Evolutionary conservation across 35 echinoderm and acorn worm species (phyloP).

Genomic region (Anneissia japonica): DNA sequence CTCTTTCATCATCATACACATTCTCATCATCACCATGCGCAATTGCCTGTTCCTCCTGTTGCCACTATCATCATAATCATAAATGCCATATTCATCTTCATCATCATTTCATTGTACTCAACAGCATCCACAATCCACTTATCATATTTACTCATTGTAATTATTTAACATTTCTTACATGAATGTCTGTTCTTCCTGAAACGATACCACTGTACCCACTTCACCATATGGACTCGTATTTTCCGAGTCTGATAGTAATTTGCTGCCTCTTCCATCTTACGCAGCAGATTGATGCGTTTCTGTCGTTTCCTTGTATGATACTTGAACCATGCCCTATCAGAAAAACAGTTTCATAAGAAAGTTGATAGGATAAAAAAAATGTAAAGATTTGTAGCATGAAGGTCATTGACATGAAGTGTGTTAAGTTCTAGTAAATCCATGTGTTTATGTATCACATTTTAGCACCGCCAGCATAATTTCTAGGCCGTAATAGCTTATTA

Average conservation of each 20-base stretch:
- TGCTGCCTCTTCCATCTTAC: conserved; percentile 75
- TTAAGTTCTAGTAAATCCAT: background rate
- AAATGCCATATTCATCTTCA: too few species aligned
- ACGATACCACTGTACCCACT: conserved; percentile 72
- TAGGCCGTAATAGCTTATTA: too few species aligned
- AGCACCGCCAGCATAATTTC: too few species aligned
- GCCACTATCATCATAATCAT: too few species aligned
- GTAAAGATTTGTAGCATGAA: background rate
- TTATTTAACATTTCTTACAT: conserved; percentile 45
- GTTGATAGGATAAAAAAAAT: background rate
- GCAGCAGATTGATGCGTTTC: conserved; percentile 54
- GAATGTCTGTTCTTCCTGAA: conserved; percentile 63
- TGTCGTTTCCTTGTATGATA: conserved; percentile 75
- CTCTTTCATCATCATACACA: too few species aligned
- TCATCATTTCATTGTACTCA: too few species aligned
- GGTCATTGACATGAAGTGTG: background rate
- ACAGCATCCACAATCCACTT: too few species aligned
- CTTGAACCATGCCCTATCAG: conserved; percentile 63
- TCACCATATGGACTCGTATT: conserved; percentile 71
- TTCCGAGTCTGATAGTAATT: conserved; percentile 64
- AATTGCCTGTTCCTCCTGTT: too few species aligned
- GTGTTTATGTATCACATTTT: background rate
- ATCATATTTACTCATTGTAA: too few species aligned
- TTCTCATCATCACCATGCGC: too few species aligned
- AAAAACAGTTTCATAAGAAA: background rate